Base-by-base conservation (phyloP, 1,140 invertebrate species). In the Cephus cinctus region DNA sequence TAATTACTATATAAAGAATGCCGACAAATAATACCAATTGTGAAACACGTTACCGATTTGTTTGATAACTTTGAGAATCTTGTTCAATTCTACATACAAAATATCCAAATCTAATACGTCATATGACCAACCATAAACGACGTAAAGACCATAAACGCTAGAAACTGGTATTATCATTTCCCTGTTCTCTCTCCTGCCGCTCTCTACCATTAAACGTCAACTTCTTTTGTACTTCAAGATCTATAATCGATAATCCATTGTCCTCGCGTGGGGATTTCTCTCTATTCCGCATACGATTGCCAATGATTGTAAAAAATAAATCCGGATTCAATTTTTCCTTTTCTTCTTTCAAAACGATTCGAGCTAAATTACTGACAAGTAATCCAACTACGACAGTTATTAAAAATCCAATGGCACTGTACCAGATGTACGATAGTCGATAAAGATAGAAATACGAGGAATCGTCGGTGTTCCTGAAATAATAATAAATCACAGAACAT, bases 341-440 rank as follows among this genome's bases (percentile, higher is more conserved):
- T 39, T 42, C 57, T 30, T 30, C 43, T 32, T 55, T 69, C 32
- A 25, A 51, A 27, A 57, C 8, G 0, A 43, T 30, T 1, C 35
- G 39, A 9, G 31, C 57, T 11, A 80, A 34, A 15, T 63, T 66
- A 53, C 83, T 86, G 2, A 84, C 62, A 1, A 87, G n/a, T 22
- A 82, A 70, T n/a, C 88, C 88, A 41, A 89, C 54, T 0, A 86
- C 21, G 2, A 89, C 60, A 2, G 89, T 84, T 0, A 84, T 60
- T 0, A 80, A 3, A 50, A 88, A 84, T 39, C 87, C 90, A 35
- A 90, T 71, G 0, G 86, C 81, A 4, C 84, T 80, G 65, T 88
- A 89, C 87, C 92, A 96, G 80, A 94, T 83, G 63, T 96, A 96
- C 0, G 92, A 95, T 9, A 96, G 77, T 47, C 84, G 78, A 61